phyloP scores from a whole-genome alignment of 2,797 vertebrate genomes.

The Chrosomus eos region DNA sequence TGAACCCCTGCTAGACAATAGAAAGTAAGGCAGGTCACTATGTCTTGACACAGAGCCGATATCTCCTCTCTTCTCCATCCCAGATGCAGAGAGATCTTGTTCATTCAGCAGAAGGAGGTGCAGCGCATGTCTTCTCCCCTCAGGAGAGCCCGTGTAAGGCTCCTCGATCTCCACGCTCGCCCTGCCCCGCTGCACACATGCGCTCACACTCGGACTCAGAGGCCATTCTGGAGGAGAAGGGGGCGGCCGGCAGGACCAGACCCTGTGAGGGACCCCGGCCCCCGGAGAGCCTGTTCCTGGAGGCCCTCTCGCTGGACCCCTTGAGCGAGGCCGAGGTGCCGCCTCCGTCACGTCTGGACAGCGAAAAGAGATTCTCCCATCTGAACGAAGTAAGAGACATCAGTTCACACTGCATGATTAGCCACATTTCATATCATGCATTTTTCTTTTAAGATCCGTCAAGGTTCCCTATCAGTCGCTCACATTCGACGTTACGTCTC shows the following conservation, averaged over 20 bases:
- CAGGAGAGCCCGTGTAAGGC: slow-evolving; percentile 75
- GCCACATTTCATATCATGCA: background rate
- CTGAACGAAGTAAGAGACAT: slow-evolving; percentile 80
- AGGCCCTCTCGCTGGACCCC: slow-evolving; percentile 87
- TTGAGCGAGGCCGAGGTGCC: slow-evolving; percentile 79
- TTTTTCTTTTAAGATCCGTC: background rate
- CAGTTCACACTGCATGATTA: background rate
- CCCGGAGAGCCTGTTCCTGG: slow-evolving; percentile 90
- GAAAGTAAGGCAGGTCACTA: too few relatives aligned
- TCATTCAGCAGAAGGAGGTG: slow-evolving; percentile 49
- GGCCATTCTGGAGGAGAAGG: slow-evolving; percentile 79
- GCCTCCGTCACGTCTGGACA: slow-evolving; percentile 77
- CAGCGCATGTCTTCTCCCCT: slow-evolving; percentile 68
- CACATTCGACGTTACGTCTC: too few relatives aligned
- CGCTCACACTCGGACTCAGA: slow-evolving; percentile 87
- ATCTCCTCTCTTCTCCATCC: background rate
- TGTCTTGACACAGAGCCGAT: background rate
- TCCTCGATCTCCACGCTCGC: slow-evolving; percentile 64
- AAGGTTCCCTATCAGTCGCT: too few relatives aligned
- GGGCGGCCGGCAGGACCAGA: slow-evolving; percentile 78
- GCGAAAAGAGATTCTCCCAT: slow-evolving; percentile 84
- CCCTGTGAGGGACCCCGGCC: slow-evolving; percentile 80
- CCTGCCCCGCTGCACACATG: slow-evolving; percentile 54
- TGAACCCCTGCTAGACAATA: too few relatives aligned
- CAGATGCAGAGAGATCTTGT: slow-evolving; percentile 86